Base-by-base conservation (phyloP, 2,888 invertebrate species). In the Cerastis leucographa region DNA sequence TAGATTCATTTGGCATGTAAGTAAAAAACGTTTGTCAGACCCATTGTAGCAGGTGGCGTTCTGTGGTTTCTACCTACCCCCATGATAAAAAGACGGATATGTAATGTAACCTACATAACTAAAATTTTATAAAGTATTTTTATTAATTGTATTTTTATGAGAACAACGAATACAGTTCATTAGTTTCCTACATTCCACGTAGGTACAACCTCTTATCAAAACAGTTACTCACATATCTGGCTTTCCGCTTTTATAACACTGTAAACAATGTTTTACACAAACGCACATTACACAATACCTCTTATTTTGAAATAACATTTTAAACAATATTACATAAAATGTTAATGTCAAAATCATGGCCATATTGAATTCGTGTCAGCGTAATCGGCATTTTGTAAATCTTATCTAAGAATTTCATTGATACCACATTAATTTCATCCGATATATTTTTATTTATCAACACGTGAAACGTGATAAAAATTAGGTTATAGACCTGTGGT, bases 341-440 rank as follows among this genome's bases (percentile, higher is more conserved):
- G 44, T 46, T 12, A 42, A 17, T 7, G n/a, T 40, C 42, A 65
- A 75, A 73, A 76, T 73, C 81, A 71, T 78, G 70, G 62, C 81
- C 81, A 51, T 49, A 62, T 40, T 25, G 84, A 81, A 70, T 78
- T 81, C 25, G 17, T 83, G 56, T 75, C 65, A 74, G 25, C 40
- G 35, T 64, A 35, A 19, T 51, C 29, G 42, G 25, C 40, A 59
- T 44, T 68, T 59, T 54, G 46, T 69, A 49, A 81, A 73, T 78
- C 59, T 81, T 74, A 81, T 82, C 82, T 68, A 74, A n/a, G 9
- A 70, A 76, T 56, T 64, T 59, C 40, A 35, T 75, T 54, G 59
- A 67, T 69, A 70, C 49, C 14, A 42, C 54, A 62, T 67, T 67
- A 22, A 59, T 64, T 81, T 46, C 59, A 61, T 51, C 35, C 3